Conservation (phyloP, 92 coral and sea anemone genomes). For the Micromussa lordhowensis region DNA sequence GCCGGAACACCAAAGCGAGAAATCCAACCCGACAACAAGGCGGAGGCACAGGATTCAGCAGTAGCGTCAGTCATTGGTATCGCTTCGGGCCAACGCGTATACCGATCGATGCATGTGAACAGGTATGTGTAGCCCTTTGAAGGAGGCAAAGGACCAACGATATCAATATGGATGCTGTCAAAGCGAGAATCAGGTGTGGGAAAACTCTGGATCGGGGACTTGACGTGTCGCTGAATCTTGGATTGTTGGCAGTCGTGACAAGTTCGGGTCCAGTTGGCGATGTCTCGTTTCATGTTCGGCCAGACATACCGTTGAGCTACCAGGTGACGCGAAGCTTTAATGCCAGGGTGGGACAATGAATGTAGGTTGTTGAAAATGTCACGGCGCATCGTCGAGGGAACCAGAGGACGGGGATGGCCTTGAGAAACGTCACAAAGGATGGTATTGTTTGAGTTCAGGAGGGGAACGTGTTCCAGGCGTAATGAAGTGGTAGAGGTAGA, state of each 20-base stretch:
- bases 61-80: conserved; percentile 58
- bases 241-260: conserved; percentile 33
- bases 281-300: no score
- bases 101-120: conserved; percentile 54
- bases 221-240: conserved; percentile 23
- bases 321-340: conserved; percentile 27
- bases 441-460: conserved; percentile 11
- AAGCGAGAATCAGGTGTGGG: conserved; percentile 17
- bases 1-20: conserved; percentile 31
- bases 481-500: conserved; percentile 40
- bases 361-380: conserved; percentile 9
- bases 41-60: conserved; percentile 57
- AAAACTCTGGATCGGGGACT: conserved; percentile 8
- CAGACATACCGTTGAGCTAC: neutral
- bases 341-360: conserved; percentile 10
- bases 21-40: conserved; percentile 53
- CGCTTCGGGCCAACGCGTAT: conserved; percentile 66
- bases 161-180: conserved; percentile 36
- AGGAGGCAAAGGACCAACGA: conserved; percentile 40
- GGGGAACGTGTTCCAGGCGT: conserved; percentile 34
- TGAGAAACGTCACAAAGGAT: conserved; percentile 54
- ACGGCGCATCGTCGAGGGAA: conserved; percentile 5
- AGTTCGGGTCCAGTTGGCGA: neutral
- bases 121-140: conserved; percentile 61
- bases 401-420: conserved; percentile 23